Conservation (phyloP, 2,113 vertebrate genomes). For the Uria lomvia region DNA sequence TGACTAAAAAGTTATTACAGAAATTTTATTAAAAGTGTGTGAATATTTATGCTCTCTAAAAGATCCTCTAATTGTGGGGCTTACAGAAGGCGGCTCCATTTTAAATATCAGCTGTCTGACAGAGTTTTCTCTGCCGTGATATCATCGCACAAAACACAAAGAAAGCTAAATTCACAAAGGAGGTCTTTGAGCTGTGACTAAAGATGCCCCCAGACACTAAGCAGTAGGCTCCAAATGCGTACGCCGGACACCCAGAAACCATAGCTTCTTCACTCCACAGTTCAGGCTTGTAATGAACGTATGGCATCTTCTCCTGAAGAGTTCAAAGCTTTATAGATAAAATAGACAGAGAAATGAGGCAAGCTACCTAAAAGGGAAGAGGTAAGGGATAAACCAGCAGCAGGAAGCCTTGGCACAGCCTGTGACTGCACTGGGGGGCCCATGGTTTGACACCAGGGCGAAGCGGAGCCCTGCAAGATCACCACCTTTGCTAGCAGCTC, state of each 20-base stretch:
- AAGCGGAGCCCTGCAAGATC: neutral
- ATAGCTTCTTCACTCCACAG: accelerated
- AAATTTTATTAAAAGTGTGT: neutral
- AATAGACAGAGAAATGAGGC: neutral
- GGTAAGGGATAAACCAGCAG: neutral
- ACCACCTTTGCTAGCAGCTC: neutral
- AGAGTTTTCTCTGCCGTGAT: neutral
- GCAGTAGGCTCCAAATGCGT: neutral
- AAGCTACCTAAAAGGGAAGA: neutral
- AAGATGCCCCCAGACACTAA: neutral
- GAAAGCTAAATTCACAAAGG: neutral
- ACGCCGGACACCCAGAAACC: accelerated
- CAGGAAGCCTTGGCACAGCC: neutral
- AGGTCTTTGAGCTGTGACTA: neutral
- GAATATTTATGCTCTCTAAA: neutral
- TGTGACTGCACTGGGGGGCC: neutral
- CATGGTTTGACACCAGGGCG: accelerated
- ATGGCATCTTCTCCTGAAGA: neutral
- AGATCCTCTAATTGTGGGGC: neutral
- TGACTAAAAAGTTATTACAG: neutral
- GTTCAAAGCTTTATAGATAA: neutral
- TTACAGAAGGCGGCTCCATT: neutral
- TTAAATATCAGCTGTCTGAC: neutral
- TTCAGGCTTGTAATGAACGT: neutral
- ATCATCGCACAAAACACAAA: neutral